Evolutionary conservation across 1,140 invertebrate genomes (phyloP).

Genomic region (Asobara japonica): DNA sequence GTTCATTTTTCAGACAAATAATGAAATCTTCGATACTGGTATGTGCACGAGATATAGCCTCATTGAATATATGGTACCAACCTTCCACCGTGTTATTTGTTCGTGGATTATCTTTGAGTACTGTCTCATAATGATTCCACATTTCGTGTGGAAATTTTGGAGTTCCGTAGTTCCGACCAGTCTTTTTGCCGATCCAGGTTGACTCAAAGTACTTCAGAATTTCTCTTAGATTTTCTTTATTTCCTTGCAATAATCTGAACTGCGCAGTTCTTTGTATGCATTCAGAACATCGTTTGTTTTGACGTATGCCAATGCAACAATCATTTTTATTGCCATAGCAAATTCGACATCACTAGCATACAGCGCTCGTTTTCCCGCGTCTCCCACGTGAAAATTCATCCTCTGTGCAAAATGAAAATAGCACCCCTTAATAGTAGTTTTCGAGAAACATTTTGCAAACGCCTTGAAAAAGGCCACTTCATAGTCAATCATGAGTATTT

Average conservation of each 20-base stretch:
- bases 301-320: slow-evolving; percentile 19
- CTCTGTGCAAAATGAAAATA: slow-evolving; percentile 33
- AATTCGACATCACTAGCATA: slow-evolving; percentile 19
- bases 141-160: neutral
- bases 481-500: slow-evolving; percentile 22
- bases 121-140: neutral
- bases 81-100: neutral
- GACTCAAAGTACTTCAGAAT: slow-evolving; percentile 22
- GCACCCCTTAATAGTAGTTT: slow-evolving; percentile 25
- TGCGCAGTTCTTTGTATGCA: neutral
- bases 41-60: neutral
- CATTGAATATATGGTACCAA: neutral
- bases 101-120: neutral
- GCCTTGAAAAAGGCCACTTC: slow-evolving; percentile 30
- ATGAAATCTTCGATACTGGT: neutral
- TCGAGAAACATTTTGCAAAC: slow-evolving; percentile 8
- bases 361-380: neutral
- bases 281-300: neutral
- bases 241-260: neutral
- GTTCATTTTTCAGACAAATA: neutral
- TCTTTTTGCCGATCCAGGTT: slow-evolving; percentile 20
- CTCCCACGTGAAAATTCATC: slow-evolving; percentile 36
- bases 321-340: neutral
- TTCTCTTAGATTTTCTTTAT: neutral
- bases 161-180: neutral